Base-by-base conservation (phyloP, 2,113 vertebrate species). In the Raja brachyura region DNA sequence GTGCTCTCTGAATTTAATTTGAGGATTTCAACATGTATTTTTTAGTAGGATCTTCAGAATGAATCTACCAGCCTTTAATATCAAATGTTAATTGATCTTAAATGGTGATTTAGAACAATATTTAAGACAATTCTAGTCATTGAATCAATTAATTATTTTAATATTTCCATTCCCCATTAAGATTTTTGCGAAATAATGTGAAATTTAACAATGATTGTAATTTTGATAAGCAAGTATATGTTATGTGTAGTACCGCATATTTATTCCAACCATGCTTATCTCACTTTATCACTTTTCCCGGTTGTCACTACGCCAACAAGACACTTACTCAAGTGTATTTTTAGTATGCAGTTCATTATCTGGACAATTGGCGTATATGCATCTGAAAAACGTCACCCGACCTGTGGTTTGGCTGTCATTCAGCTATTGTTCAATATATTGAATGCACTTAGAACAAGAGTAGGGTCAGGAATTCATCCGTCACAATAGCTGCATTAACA, bases 371-470 rank as follows among this genome's bases (percentile, higher is more conserved):
- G 20, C 6, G 86, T 90, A 5, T 33, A 33, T 33, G 68, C 13
- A 39, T 90, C 63, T 68, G 86, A 68, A 68, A 63, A 90, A 68
- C 20, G 61, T 90, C 86, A 90, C 13, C 14, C 61, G 1, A 90
- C 59, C n/a, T n/a, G 68, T 3, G 3, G 63, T 61, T 0, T 90
- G 61, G n/a, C 25, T 85, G 86, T 33, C 61, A 90, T 66, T 16
- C 5, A 63, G 63, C 61, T 68, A 68, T 90, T 90, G 86, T 90
- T 68, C 61, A 33, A 90, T 90, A 68, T 90, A 68, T 63, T 61
- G 61, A 68, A 61, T 31, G 16, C 16, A n/a, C 63, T 31, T 90
- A 68, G n/a, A 68, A 68, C 11, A 0, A 90, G 86, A 90, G 61
- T 68, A 25, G 8, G 56, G 79, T 22, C 79, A 85, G 54, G 54